Evolutionary conservation across 2,797 vertebrate genomes (phyloP), one percentile per base, ranked within the genome.

Genomic region (Sebastes hopkinsi): DNA sequence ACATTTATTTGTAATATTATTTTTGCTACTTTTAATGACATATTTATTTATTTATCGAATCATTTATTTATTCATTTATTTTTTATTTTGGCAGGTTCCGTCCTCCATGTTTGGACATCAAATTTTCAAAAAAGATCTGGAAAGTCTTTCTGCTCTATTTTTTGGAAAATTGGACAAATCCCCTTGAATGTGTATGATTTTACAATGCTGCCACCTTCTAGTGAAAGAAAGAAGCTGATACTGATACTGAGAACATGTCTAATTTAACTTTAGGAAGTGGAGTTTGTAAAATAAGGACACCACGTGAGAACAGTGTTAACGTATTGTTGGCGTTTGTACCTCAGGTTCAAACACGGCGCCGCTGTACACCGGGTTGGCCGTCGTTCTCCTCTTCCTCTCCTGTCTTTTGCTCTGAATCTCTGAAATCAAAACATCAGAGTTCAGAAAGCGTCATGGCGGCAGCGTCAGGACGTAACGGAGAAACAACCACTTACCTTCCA

Each of bases 351-450:
- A 99, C 90, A 99, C 97, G 0, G 98, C 98, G 68, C 99, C 98
- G 1, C 99, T 99, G 93, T 99, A 99, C 60, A 99, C 98, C 1
- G 99, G 99, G 89, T 99, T 99, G 34, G 99, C 99, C 12, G 98
- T 99, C 67, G 99, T 99, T 94, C 99, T 97, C 91, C 99, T 96
- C 95, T 99, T 99, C 42, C 99, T 93, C 87, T 99, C 99, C 94
- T 99, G 98, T 79, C 99, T 92, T 92, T 98, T 98, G 94, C 98
- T 99, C 95, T 99, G 99, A 87, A 99, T 99, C 94, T 99, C 99
- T 99, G 94, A 12, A 84, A 90, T 73, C 71, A 89, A 91, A 85
- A 75, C n/a, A 42, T 30, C 6, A 34, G 14, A 7, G 11, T 1
- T 14, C 8, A 34, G 32, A 54, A 13, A 6, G 4, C 2, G 11